Conservation (phyloP, 2,888 invertebrate species). For the Autographa pulchrina region DNA sequence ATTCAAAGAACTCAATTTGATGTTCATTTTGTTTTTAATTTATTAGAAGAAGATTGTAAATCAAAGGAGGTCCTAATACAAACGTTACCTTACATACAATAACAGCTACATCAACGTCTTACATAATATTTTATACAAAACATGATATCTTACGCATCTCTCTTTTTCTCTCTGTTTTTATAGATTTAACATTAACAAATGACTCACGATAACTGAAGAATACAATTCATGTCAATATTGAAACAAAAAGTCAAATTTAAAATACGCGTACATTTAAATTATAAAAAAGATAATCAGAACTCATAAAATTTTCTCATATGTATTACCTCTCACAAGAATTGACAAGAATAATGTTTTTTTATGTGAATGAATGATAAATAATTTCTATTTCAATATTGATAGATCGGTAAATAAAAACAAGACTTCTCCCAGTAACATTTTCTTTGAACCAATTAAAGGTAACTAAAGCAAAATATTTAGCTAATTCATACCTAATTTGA, state of each 20-base stretch:
- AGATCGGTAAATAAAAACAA: too few species aligned
- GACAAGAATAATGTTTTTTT: too few species aligned
- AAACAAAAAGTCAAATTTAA: neutral
- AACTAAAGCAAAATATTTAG: too few species aligned
- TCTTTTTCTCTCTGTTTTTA: constrained; percentile 37
- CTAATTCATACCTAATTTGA: neutral
- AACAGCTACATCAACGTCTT: constrained; percentile 58
- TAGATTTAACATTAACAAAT: constrained; percentile 45
- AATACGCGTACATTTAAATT: too few species aligned
- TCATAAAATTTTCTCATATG: too few species aligned
- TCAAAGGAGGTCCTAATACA: constrained; percentile 18
- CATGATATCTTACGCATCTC: constrained; percentile 40
- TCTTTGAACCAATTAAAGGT: too few species aligned
- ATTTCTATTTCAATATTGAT: too few species aligned
- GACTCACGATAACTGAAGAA: constrained; percentile 25
- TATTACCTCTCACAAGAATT: too few species aligned
- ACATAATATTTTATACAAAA: constrained; percentile 61
- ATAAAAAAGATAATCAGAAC: too few species aligned
- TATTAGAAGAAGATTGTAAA: neutral
- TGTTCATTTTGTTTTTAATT: neutral
- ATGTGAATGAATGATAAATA: too few species aligned
- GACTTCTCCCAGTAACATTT: too few species aligned
- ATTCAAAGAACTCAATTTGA: neutral
- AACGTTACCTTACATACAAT: constrained; percentile 25
- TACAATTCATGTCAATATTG: neutral